Evolutionary conservation across 2,113 vertebrate species (phyloP), one percentile per base, ranked within the genome.

Genomic region (Indri indri): DNA sequence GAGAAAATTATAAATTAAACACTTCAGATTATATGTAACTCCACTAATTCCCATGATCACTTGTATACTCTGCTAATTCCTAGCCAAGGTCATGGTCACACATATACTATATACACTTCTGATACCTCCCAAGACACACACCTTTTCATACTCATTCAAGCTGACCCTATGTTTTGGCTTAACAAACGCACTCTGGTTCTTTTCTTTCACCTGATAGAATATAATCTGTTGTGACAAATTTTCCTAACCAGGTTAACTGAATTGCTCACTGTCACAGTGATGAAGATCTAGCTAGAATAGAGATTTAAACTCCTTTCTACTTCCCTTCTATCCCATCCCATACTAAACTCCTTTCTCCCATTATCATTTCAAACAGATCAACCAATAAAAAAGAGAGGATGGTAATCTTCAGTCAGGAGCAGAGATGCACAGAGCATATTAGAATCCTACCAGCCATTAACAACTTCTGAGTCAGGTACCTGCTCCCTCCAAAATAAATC

Each of bases 291-390:
- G 80, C 32, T 45, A 70, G 30, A 66, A 79, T 32, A 77, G 63
- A 92, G 81, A 95, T 83, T 66, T 63, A 93, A 96, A 93, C 32
- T 59, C 8, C 30, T 86, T 80, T 95, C 16, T 34, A 93, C 18
- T 85, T 93, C 50, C 65, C 63, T 66, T 88, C 61, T 45, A 68
- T 59, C 22, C 37, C 5, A 47, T 47, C 30, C 83, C 63, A 65
- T 74, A 63, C n/a, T 88, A 25, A 91, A 81, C 5, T 70, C 47
- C 6, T 96, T 91, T 73, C 76, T 74, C 68, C 61, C 86, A 18
- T 89, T 71, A 86, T 32, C 50, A 37, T 68, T 93, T 90, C 90
- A 96, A 82, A 80, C 25, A 91, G 57, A 74, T 63, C 73, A 95
- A 79, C 37, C 74, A 82, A 32, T 6, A 92, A 88, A 42, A 61